phyloP scores from a whole-genome alignment of 2,113 vertebrate species.

The Carassius auratus region DNA sequence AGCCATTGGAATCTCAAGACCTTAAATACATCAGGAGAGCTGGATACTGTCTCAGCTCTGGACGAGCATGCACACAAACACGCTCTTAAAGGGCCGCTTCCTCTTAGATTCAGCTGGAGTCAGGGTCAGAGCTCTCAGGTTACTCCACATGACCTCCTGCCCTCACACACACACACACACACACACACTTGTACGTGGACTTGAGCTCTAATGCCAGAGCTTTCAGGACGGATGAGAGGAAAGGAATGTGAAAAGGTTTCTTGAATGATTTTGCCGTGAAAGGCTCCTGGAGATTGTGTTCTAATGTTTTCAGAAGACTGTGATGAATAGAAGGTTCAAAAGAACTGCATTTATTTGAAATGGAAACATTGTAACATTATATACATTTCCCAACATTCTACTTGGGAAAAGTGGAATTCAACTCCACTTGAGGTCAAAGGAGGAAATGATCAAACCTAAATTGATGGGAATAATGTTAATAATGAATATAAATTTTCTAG shows the following conservation, averaged over 20 bases:
- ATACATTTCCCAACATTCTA: background rate
- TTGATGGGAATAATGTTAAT: no score
- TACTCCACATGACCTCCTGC: conserved; percentile 47
- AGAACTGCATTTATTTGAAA: background rate
- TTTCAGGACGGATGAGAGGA: background rate
- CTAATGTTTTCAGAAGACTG: background rate
- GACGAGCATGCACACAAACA: conserved; percentile 9
- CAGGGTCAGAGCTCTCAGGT: conserved; percentile 57
- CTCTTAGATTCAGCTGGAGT: conserved; percentile 45
- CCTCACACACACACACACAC: conserved; percentile 43
- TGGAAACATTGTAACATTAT: no score
- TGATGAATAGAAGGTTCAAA: background rate
- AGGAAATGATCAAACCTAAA: no score
- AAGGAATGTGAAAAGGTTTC: conserved; percentile 22
- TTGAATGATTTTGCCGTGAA: conserved; percentile 9
- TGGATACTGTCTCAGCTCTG: conserved; percentile 50
- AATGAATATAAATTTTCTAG: no score
- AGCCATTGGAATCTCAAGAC: conserved; percentile 50
- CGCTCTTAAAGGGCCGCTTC: conserved; percentile 49
- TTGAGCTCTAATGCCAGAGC: conserved; percentile 37
- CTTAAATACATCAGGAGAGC: conserved; percentile 58
- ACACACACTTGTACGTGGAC: conserved; percentile 58
- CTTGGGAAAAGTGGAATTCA: background rate
- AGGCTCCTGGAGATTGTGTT: background rate
- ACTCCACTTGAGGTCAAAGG: no score